Evolutionary conservation across 2,797 vertebrate species (phyloP).

Genomic region (Sternarchorhynchus goeldii): DNA sequence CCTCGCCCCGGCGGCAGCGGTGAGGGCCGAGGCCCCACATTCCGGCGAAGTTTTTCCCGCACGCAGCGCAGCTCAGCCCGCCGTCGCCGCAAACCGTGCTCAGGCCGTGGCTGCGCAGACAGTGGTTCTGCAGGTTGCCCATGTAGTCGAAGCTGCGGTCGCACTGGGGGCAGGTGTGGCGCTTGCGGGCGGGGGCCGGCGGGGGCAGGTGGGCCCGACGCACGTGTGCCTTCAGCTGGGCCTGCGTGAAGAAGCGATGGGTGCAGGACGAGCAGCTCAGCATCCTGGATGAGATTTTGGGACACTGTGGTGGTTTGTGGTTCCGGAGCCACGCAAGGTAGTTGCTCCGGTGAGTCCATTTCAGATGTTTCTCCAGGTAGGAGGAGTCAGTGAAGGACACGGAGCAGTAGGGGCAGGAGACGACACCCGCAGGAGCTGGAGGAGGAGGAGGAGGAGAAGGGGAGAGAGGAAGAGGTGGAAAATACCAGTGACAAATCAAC

Average conservation of each 20-base stretch:
- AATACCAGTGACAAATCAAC: too few relatives aligned
- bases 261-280: constrained; percentile 68
- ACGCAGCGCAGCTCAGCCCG: constrained; percentile 72
- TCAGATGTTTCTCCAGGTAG: constrained; percentile 77
- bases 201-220: constrained; percentile 66
- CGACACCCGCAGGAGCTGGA: constrained; percentile 65
- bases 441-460: constrained; percentile 30
- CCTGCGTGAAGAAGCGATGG: constrained; percentile 69
- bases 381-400: constrained; percentile 74
- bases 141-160: constrained; percentile 78
- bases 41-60: constrained; percentile 73
- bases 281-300: constrained; percentile 62
- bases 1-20: constrained; percentile 65
- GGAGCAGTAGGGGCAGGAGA: constrained; percentile 74
- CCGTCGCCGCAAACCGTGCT: constrained; percentile 68
- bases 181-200: constrained; percentile 69
- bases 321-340: constrained; percentile 71
- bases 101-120: constrained; percentile 75
- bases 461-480: constrained; percentile 7
- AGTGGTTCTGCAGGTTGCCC: constrained; percentile 78
- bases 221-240: constrained; percentile 66
- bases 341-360: constrained; percentile 78
- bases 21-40: constrained; percentile 78
- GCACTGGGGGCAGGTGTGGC: constrained; percentile 75
- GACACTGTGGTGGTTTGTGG: constrained; percentile 64